Evolutionary conservation across 2,888 invertebrate genomes (phyloP).

Genomic region (Drosophila hamatofila): DNA sequence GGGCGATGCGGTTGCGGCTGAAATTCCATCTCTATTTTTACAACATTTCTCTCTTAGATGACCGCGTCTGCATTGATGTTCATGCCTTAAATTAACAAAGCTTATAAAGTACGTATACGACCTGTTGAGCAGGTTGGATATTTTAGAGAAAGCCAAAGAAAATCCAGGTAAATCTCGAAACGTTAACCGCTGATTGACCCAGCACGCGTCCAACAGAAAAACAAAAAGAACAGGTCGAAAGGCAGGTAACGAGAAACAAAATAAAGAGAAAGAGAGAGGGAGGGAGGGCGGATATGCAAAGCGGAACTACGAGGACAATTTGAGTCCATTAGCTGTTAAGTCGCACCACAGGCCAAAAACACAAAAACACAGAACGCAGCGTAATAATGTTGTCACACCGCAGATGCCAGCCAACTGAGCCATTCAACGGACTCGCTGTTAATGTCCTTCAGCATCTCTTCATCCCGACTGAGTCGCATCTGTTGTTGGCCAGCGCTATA

Average conservation of each 20-base stretch:
- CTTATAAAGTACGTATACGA: slow-evolving; percentile 8
- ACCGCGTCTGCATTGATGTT: background rate
- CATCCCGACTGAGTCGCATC: background rate
- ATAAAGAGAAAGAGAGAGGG: background rate
- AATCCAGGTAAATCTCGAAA: slow-evolving; percentile 52
- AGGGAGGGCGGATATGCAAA: slow-evolving; percentile 38
- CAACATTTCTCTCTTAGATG: background rate
- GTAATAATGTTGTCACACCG: slow-evolving; percentile 64
- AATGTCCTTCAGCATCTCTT: background rate
- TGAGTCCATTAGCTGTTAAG: slow-evolving; percentile 73
- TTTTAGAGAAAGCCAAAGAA: slow-evolving; percentile 26
- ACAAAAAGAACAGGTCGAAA: slow-evolving; percentile 13
- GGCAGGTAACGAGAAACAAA: slow-evolving; percentile 23
- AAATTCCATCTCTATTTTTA: background rate
- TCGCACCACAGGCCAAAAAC: slow-evolving; percentile 47
- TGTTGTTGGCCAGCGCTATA: slow-evolving; percentile 25
- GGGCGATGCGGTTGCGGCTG: slow-evolving; percentile 40
- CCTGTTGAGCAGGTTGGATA: slow-evolving; percentile 17
- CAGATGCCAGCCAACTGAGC: slow-evolving; percentile 47
- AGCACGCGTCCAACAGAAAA: slow-evolving; percentile 13
- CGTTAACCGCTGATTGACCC: slow-evolving; percentile 47
- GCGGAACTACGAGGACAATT: slow-evolving; percentile 56
- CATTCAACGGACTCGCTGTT: slow-evolving; percentile 35
- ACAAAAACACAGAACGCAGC: slow-evolving; percentile 34
- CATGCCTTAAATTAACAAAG: background rate